Evolutionary conservation across 2,888 invertebrate species (phyloP).

Genomic region (Volucella inanis): DNA sequence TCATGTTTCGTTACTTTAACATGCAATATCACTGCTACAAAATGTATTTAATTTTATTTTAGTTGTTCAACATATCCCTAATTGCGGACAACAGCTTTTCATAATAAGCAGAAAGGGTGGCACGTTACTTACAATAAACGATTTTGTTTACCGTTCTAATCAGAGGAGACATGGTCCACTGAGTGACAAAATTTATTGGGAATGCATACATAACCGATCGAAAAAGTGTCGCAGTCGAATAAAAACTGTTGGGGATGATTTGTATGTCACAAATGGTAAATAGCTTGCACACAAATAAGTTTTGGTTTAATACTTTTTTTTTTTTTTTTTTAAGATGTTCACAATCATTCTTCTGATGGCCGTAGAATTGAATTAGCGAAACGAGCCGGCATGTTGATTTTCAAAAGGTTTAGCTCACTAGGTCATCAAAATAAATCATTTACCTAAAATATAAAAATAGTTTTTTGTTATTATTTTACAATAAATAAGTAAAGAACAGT

Average conservation of each 20-base stretch:
- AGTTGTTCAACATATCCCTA: constrained; percentile 80
- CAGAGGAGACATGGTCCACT: constrained; percentile 81
- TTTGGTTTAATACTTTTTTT: neutral
- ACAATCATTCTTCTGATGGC: constrained; percentile 81
- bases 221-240: constrained; percentile 82
- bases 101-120: constrained; percentile 83
- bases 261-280: constrained; percentile 82
- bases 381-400: constrained; percentile 80
- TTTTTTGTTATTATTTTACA: neutral
- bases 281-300: constrained; percentile 6
- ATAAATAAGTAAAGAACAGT: no score
- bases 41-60: constrained; percentile 73
- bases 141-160: constrained; percentile 83
- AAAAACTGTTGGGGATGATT: constrained; percentile 82
- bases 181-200: constrained; percentile 82
- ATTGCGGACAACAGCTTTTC: constrained; percentile 81
- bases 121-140: constrained; percentile 81
- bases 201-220: constrained; percentile 83
- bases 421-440: constrained; percentile 70
- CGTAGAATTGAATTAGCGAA: constrained; percentile 80
- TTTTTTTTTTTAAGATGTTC: constrained; percentile 78
- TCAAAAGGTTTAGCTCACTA: constrained; percentile 80
- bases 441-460: neutral
- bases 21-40: neutral
- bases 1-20: constrained; percentile 21